These are phyloP conservation scores for Ennomos fuscantarius DNA, from an alignment of 2,888 invertebrate species.

Conservation along the genomic window DNA sequence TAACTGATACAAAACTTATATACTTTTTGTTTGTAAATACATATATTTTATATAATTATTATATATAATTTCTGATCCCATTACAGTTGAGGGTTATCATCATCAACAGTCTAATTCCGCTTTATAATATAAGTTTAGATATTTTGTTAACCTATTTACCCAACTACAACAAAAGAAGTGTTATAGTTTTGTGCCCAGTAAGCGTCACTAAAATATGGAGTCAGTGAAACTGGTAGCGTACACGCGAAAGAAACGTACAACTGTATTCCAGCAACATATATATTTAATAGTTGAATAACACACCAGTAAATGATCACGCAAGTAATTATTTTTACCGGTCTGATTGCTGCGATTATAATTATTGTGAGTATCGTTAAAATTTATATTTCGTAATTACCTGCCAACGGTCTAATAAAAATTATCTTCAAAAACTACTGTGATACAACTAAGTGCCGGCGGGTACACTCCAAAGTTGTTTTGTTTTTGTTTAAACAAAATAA, in stretches of 20 bases:
- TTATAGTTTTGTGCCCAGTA: too few species aligned
- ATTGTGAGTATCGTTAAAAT: constrained; percentile 38
- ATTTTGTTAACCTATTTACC: too few species aligned
- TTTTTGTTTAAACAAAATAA: too few species aligned
- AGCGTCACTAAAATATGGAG: neutral
- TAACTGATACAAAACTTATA: too few species aligned
- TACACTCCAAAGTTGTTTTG: neutral
- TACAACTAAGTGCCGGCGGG: constrained; percentile 1
- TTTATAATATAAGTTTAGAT: too few species aligned
- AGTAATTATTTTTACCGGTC: constrained; percentile 46
- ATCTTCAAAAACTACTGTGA: constrained; percentile 4
- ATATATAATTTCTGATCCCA: too few species aligned
- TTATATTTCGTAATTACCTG: constrained; percentile 31
- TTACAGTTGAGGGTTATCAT: too few species aligned
- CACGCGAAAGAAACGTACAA: constrained; percentile 9
- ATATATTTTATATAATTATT: too few species aligned
- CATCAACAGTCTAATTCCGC: too few species aligned
- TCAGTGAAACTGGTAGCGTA: constrained; percentile 18
- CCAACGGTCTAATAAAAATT: constrained; percentile 7
- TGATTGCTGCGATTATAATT: constrained; percentile 44
- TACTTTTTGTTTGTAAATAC: too few species aligned
- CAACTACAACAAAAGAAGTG: too few species aligned
- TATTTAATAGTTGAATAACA: constrained; percentile 35
- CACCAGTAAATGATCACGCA: constrained; percentile 44
- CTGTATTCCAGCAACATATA: constrained; percentile 13